A percentile compares a stretch with the other conserved stretches of the same genome.
Evolutionary conservation across 2,113 vertebrate species (phyloP).

Genomic region (Symphodus melops): DNA sequence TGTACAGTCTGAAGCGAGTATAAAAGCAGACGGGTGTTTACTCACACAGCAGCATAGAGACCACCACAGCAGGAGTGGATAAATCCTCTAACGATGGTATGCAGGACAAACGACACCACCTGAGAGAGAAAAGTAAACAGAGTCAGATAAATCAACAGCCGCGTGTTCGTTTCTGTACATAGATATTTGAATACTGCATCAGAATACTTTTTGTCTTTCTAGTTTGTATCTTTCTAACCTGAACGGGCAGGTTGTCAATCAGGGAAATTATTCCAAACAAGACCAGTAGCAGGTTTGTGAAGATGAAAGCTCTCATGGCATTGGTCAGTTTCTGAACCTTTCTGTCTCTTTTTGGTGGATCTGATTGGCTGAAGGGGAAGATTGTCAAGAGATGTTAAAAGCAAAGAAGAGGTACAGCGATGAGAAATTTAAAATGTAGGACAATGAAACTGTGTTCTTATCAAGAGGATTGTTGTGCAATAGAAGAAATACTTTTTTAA

Average conservation of each 20-base stretch:
- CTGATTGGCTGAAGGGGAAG: constrained; percentile 50
- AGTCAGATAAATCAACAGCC: neutral
- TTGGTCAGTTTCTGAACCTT: constrained; percentile 91
- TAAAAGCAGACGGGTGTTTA: constrained; percentile 34
- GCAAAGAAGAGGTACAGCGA: neutral
- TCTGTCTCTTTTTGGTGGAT: constrained; percentile 73
- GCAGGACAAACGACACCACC: constrained; percentile 87
- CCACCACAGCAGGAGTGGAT: constrained; percentile 91
- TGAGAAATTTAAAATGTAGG: neutral
- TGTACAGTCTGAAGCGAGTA: neutral
- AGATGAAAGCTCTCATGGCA: constrained; percentile 86
- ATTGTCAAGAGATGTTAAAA: neutral
- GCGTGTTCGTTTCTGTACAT: neutral
- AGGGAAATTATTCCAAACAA: constrained; percentile 86
- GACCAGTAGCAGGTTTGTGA: constrained; percentile 88
- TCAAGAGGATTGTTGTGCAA: neutral
- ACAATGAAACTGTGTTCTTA: neutral
- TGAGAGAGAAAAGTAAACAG: constrained; percentile 47
- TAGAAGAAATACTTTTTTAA: too few relatives aligned
- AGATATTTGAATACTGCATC: neutral
- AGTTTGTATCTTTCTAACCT: constrained; percentile 76
- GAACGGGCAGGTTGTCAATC: constrained; percentile 85
- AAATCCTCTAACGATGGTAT: constrained; percentile 89
- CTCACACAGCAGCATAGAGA: constrained; percentile 91
- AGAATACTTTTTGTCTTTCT: neutral